A percentile compares a stretch with the other conserved stretches of the same genome.
Conservation (phyloP, 1,140 invertebrate genomes). For the Carposina sasakii region DNA sequence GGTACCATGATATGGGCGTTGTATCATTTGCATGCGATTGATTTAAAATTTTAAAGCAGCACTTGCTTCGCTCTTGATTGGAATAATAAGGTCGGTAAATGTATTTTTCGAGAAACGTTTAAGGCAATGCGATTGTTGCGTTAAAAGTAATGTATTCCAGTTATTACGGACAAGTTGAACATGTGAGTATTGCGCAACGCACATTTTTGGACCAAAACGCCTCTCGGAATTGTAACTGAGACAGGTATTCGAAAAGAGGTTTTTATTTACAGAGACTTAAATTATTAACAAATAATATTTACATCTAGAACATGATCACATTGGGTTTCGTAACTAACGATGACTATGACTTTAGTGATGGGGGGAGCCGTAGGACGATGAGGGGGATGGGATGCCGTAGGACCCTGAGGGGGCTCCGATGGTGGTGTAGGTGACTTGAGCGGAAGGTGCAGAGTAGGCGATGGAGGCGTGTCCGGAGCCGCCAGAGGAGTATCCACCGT, state of each 20-base stretch:
- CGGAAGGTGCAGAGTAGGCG: constrained; percentile 46
- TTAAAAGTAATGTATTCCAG: constrained; percentile 7
- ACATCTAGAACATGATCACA: constrained; percentile 61
- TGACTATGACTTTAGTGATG: constrained; percentile 62
- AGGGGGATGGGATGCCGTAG: constrained; percentile 63
- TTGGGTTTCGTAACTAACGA: constrained; percentile 48
- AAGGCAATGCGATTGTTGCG: constrained; percentile 21
- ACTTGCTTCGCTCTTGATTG: constrained; percentile 1
- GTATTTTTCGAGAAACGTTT: constrained; percentile 14
- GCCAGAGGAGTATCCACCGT: constrained; percentile 37
- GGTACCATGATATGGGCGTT: too few species aligned
- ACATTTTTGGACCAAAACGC: too few species aligned
- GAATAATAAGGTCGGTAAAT: constrained; percentile 3
- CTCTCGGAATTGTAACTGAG: too few species aligned
- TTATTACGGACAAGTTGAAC: constrained; percentile 7
- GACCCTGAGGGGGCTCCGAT: constrained; percentile 65
- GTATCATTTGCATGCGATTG: too few species aligned
- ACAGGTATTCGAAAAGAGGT: constrained; percentile 50
- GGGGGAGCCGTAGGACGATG: constrained; percentile 62
- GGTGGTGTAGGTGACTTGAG: constrained; percentile 54
- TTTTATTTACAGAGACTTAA: constrained; percentile 70
- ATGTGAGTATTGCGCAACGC: constrained; percentile 15
- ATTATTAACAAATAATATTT: constrained; percentile 66
- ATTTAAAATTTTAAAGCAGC: background rate
- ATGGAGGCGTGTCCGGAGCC: constrained; percentile 36